These are phyloP conservation scores for Apotomis betuletana DNA, from an alignment of 2,888 invertebrate species.

Conservation along the genomic window DNA sequence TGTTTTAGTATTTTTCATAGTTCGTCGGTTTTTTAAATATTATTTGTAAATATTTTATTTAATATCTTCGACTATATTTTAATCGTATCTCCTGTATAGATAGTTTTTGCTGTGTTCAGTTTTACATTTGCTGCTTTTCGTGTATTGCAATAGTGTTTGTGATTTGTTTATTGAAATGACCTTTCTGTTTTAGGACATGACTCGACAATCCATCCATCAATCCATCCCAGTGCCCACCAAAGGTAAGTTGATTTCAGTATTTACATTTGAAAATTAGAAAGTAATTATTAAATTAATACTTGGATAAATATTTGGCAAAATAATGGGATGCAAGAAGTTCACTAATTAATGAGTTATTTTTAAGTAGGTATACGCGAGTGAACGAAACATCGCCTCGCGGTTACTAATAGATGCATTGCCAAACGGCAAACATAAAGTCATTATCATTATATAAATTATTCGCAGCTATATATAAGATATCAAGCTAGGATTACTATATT, in stretches of 20 bases:
- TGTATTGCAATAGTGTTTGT: constrained; percentile 38
- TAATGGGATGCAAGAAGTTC: background rate
- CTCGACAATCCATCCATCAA: constrained; percentile 82
- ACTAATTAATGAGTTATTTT: background rate
- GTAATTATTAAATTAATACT: background rate
- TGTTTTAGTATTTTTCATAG: constrained; percentile 29
- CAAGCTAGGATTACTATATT: too few species aligned
- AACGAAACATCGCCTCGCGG: background rate
- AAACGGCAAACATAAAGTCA: too few species aligned
- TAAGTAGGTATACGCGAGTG: constrained; percentile 3
- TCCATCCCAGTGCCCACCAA: constrained; percentile 81
- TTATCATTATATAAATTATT: too few species aligned
- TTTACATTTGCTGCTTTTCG: constrained; percentile 46
- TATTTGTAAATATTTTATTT: constrained; percentile 33
- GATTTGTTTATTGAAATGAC: constrained; percentile 29
- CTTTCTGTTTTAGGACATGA: constrained; percentile 82
- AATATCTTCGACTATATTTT: constrained; percentile 10
- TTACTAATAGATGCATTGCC: too few species aligned
- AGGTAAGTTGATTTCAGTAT: constrained; percentile 63
- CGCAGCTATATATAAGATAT: too few species aligned
- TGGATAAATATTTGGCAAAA: background rate
- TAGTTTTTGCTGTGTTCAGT: constrained; percentile 26
- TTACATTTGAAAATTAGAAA: background rate
- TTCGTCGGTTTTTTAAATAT: constrained; percentile 14
- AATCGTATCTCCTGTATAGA: constrained; percentile 10